phyloP scores from a whole-genome alignment of 1,140 invertebrate genomes.

The Polypedilum pembai region DNA sequence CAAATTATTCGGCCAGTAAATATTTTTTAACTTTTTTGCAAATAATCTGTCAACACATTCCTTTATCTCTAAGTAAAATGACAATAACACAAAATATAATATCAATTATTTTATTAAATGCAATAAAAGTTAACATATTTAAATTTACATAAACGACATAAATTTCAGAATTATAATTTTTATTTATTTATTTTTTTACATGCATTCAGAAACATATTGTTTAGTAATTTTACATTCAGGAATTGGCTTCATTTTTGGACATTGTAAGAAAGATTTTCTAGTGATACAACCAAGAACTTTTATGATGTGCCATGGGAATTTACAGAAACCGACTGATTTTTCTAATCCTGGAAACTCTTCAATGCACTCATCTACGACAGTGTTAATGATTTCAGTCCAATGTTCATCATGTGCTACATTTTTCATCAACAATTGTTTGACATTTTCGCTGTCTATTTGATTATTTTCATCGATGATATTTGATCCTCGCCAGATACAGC shows the following conservation, averaged over 20 bases:
- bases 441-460: not conserved
- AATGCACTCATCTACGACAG: not conserved
- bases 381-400: not conserved
- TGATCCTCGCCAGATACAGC: not conserved
- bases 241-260: not conserved
- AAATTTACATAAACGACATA: no score
- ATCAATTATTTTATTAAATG: no score
- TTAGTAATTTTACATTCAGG: constrained; percentile 7
- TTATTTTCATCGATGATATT: not conserved
- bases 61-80: no score
- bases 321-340: not conserved
- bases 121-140: no score
- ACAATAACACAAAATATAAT: no score
- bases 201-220: not conserved
- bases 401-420: not conserved
- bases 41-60: no score
- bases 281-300: not conserved
- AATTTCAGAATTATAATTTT: no score
- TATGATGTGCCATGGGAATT: not conserved
- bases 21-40: no score
- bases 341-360: not conserved
- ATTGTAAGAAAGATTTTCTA: not conserved
- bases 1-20: no score
- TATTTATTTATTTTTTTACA: not conserved
- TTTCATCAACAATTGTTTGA: not conserved